phyloP scores from a whole-genome alignment of 2,888 invertebrate species.

The Tridacna crocea region DNA sequence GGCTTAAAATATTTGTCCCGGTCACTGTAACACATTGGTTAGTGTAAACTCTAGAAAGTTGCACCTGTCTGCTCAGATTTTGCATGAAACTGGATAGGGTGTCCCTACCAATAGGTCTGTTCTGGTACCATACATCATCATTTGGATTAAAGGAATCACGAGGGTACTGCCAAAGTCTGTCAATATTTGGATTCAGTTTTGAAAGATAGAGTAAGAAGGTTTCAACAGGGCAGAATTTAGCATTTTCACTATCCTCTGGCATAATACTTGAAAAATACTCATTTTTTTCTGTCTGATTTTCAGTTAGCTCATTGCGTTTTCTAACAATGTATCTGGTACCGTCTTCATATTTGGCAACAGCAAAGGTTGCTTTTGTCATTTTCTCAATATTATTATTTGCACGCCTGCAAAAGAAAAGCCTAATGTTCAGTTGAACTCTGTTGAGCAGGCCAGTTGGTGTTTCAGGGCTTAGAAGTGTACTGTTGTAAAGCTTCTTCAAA shows the following conservation, averaged over 20 bases:
- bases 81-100: slow-evolving; percentile 56
- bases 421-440: slow-evolving; percentile 19
- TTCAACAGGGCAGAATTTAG: slow-evolving; percentile 48
- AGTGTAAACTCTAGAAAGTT: slow-evolving; percentile 49
- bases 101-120: slow-evolving; percentile 52
- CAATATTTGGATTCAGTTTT: slow-evolving; percentile 53
- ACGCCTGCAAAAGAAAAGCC: background rate
- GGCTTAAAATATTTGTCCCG: slow-evolving; percentile 31
- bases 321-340: slow-evolving; percentile 2
- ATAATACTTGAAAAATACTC: background rate
- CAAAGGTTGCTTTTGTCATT: slow-evolving; percentile 30
- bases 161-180: slow-evolving; percentile 57
- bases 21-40: slow-evolving; percentile 55
- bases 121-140: slow-evolving; percentile 44
- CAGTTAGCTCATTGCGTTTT: background rate
- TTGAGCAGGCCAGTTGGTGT: slow-evolving; percentile 22
- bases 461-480: background rate
- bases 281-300: background rate
- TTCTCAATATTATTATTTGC: slow-evolving; percentile 24
- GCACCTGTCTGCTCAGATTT: slow-evolving; percentile 45
- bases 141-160: slow-evolving; percentile 13
- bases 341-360: background rate
- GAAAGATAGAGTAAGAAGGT: slow-evolving; percentile 47
- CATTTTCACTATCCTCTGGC: background rate
- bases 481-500: slow-evolving; percentile 2